Percentiles rank a stretch among this genome's conserved stretches.
Conservation (phyloP, 2,113 vertebrate genomes). For the Osmerus mordax region DNA sequence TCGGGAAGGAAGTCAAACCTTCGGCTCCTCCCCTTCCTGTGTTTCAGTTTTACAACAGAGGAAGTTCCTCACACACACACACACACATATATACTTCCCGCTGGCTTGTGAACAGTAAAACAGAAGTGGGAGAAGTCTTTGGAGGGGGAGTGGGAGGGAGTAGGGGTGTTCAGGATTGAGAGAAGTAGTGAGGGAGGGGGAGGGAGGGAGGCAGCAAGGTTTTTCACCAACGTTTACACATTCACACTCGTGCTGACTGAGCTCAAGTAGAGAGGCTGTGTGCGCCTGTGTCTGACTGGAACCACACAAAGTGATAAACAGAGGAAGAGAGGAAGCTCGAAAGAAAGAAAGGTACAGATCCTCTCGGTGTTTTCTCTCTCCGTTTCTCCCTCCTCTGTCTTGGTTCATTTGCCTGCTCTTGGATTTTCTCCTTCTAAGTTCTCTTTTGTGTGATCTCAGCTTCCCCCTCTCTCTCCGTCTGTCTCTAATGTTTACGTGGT, state of each 20-base stretch:
- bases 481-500: background rate
- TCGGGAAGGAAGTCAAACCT: slow-evolving; percentile 37
- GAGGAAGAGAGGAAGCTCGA: too few species aligned
- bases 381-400: background rate
- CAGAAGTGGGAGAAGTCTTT: slow-evolving; percentile 55
- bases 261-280: slow-evolving; percentile 42
- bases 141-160: slow-evolving; percentile 15
- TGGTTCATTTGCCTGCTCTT: background rate
- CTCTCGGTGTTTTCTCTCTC: background rate
- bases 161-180: slow-evolving; percentile 21
- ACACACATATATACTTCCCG: slow-evolving; percentile 19
- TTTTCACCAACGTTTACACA: slow-evolving; percentile 47
- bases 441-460: background rate
- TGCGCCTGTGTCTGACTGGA: slow-evolving; percentile 22
- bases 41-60: slow-evolving; percentile 32
- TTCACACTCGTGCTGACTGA: slow-evolving; percentile 36
- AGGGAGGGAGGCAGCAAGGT: slow-evolving; percentile 9
- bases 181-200: slow-evolving; percentile 1
- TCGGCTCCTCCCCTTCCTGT: slow-evolving; percentile 53
- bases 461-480: background rate
- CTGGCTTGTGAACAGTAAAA: slow-evolving; percentile 50
- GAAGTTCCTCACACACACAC: slow-evolving; percentile 1
- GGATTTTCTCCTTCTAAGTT: background rate
- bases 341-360: background rate
- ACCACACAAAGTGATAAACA: background rate